Conservation (phyloP, 1,140 invertebrate genomes). For the Helicoverpa zea region DNA sequence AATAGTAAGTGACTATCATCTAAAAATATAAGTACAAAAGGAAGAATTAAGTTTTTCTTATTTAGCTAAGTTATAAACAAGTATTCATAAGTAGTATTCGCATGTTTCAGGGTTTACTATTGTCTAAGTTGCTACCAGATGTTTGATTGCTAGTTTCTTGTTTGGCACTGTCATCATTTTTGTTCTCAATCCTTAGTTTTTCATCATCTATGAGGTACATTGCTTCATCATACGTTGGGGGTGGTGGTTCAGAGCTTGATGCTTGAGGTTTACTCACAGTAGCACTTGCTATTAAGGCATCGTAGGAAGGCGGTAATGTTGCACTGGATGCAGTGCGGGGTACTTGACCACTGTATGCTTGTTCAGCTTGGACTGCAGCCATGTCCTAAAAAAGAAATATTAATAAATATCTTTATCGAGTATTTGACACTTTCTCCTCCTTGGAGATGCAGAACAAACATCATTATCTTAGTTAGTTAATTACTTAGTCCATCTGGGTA, state of each 20-base stretch:
- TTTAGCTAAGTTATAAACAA: constrained; percentile 61
- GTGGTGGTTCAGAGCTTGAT: constrained; percentile 85
- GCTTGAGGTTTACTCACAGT: constrained; percentile 78
- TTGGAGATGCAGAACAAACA: neutral
- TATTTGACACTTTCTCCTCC: constrained; percentile 22
- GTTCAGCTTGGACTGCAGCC: constrained; percentile 85
- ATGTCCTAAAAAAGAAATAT: constrained; percentile 82
- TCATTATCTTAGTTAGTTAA: constrained; percentile 25
- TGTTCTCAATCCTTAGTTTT: constrained; percentile 73
- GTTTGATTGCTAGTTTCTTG: constrained; percentile 77
- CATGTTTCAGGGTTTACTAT: constrained; percentile 74
- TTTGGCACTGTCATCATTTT: constrained; percentile 71
- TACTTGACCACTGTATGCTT: constrained; percentile 80
- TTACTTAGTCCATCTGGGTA: constrained; percentile 33
- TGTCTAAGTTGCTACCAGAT: constrained; percentile 62
- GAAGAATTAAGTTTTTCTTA: constrained; percentile 79
- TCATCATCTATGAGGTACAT: constrained; percentile 87
- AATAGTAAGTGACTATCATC: constrained; percentile 67
- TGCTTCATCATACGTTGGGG: constrained; percentile 89
- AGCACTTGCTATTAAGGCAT: constrained; percentile 84
- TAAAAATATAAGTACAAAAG: constrained; percentile 82
- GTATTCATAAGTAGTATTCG: constrained; percentile 55
- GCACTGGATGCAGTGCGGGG: constrained; percentile 86
- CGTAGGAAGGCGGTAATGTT: constrained; percentile 88
- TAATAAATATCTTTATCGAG: constrained; percentile 1